Evolutionary conservation across 2,888 invertebrate genomes (phyloP).

Genomic region (Agrotis exclamationis): DNA sequence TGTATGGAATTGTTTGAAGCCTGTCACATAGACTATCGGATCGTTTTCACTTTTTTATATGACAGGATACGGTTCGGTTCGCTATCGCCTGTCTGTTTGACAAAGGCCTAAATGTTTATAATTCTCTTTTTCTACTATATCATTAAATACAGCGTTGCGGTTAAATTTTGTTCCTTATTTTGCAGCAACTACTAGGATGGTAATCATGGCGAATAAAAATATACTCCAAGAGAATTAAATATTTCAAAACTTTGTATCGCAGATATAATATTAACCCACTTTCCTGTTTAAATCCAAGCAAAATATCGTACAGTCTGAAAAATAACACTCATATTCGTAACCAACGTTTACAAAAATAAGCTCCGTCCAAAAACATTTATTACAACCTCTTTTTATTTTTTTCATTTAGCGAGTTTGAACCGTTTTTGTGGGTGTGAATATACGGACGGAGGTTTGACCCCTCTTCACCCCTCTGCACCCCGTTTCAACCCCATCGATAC

Average conservation of each 20-base stretch:
- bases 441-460: slow-evolving; percentile 51
- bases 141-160: neutral
- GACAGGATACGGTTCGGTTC: no score
- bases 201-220: neutral
- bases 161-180: neutral
- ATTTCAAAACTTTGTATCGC: neutral
- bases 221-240: neutral
- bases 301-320: slow-evolving; percentile 21
- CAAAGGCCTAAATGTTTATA: no score
- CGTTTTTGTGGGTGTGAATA: slow-evolving; percentile 57
- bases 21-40: no score
- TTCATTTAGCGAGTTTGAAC: slow-evolving; percentile 48
- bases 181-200: no score
- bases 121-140: neutral
- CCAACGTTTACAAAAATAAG: slow-evolving; percentile 44
- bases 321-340: slow-evolving; percentile 18
- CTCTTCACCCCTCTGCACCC: slow-evolving; percentile 37
- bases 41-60: no score
- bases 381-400: slow-evolving; percentile 52
- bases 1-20: no score
- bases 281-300: slow-evolving; percentile 23
- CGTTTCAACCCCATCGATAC: slow-evolving; percentile 61
- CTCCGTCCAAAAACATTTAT: slow-evolving; percentile 43
- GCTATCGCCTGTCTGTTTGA: no score
- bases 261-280: slow-evolving; percentile 7